Base-by-base conservation (phyloP, 2,113 vertebrate species). In the Nycticebus coucang region DNA sequence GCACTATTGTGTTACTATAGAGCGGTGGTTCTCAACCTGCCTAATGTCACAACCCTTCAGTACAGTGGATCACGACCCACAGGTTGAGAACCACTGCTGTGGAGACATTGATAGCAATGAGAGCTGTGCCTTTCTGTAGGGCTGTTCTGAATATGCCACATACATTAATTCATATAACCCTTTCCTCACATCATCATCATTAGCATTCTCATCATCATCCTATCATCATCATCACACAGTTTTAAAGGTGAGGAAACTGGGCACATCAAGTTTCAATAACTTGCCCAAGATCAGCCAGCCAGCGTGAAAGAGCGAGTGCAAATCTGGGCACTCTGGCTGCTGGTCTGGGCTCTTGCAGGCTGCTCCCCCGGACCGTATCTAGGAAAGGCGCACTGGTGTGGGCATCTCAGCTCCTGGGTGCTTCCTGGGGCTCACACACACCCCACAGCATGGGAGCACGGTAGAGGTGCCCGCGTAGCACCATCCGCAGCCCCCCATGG, bases 61-160 rank as follows among this genome's bases (percentile, higher is more conserved):
- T 50, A 50, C 45, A 9, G 8, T 50, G 45, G 45, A 50, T 50
- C 45, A 9, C 7, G 45, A 50, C 7, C 45, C 45, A 45, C 45
- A 50, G 45, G 45, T 50, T 50, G 45, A 50, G 45, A 50, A 50
- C 45, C 45, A 1, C 45, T 50, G 45, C 45, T 50, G 1, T 1
- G 8, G 45, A 5, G 4, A 2, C 30, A 55, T 68, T 28, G 64
- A 37, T 6, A 10, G 45, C 3, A 68, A 18, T 8, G 24, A 7
- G 0, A 18, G 17, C 77, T 1, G 24, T 1, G 30, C 6, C 10
- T 1, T 10, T 21, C 6, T 0, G 2, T 0, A 1, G 35, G 22
- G 2, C 62, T 30, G 6, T 28, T 30, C 45, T 24, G 15, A 69
- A 9, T 9, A 8, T 13, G 24, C 53, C 21, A 4, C 5, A 4